Evolutionary conservation across 2,888 invertebrate species (phyloP).

Genomic region (Agapostemon virescens): DNA sequence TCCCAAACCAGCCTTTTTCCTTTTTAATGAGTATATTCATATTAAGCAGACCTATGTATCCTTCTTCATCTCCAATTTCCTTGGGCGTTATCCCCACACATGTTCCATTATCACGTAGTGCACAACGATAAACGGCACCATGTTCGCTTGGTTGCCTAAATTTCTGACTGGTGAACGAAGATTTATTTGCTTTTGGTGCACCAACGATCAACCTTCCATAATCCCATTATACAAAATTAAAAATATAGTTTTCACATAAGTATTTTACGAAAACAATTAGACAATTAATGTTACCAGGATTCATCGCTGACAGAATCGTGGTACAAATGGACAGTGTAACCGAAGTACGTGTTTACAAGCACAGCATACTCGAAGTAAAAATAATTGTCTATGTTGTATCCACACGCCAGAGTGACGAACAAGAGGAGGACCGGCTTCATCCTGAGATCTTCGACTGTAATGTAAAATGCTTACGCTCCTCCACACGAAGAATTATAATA

Average conservation of each 20-base stretch:
- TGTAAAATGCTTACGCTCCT: neutral
- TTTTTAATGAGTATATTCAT: conserved; percentile 69
- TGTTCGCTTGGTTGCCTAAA: conserved; percentile 79
- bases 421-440: conserved; percentile 39
- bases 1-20: conserved; percentile 82
- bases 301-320: conserved; percentile 19
- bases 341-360: conserved; percentile 63
- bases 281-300: conserved; percentile 51
- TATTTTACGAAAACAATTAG: neutral
- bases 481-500: conserved; percentile 7
- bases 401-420: conserved; percentile 24
- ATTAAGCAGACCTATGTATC: conserved; percentile 37
- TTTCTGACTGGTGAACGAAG: conserved; percentile 46
- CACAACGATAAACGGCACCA: conserved; percentile 82
- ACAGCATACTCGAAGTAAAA: conserved; percentile 27
- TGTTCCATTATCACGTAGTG: conserved; percentile 2
- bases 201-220: conserved; percentile 81
- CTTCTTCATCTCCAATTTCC: conserved; percentile 48
- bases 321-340: conserved; percentile 68
- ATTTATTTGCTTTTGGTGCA: conserved; percentile 82
- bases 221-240: neutral
- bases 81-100: conserved; percentile 60
- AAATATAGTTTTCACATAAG: neutral
- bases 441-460: neutral
- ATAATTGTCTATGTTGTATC: conserved; percentile 68